Evolutionary conservation across 2,888 invertebrate species (phyloP), one percentile per base, ranked within the genome.

Genomic region (Crioceris asparagi): DNA sequence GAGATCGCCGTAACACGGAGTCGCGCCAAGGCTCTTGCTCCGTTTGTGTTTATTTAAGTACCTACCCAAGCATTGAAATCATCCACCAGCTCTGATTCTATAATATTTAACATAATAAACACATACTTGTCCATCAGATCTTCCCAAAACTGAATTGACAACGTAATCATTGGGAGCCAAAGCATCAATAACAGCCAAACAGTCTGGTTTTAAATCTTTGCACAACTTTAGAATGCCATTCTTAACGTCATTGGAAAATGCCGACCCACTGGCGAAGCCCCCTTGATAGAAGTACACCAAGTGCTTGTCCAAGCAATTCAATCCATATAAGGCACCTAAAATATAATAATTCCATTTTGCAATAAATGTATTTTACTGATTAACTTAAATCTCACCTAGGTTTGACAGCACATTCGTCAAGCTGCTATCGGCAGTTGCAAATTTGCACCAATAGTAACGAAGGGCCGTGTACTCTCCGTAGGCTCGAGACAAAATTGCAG

Each of bases 101-200:
- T n/a, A n/a, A n/a, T n/a, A n/a, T n/a, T n/a, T n/a, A n/a, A n/a
- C n/a, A n/a, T n/a, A n/a, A n/a, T n/a, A n/a, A 29, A 27, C 25
- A 36, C 40, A 63, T 54, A 84, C 85, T 68, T 79, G 74, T 44
- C 93, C 93, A 68, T 92, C 85, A 17, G 88, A 79, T 55, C 70
- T 74, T 35, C 86, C 93, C 12, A 93, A 70, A 21, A 84, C 80
- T 0, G 92, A 92, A 64, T 90, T 84, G 10, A 93, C 68, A 21
- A 90, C 77, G 59, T 84, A 91, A 66, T 93, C 93, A 0, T 92
- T 83, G 1, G 90, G 90, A 3, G 92, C 84, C 17, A 93, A 69
- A 17, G 83, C 83, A 60, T 94, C 93, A 2, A 81, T 84, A 2
- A 92, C 72, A 2, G 77, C 66, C 1, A 92, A 77, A 1, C 83